Base-by-base conservation (phyloP, 2,888 invertebrate species). In the Athalia circularis region DNA sequence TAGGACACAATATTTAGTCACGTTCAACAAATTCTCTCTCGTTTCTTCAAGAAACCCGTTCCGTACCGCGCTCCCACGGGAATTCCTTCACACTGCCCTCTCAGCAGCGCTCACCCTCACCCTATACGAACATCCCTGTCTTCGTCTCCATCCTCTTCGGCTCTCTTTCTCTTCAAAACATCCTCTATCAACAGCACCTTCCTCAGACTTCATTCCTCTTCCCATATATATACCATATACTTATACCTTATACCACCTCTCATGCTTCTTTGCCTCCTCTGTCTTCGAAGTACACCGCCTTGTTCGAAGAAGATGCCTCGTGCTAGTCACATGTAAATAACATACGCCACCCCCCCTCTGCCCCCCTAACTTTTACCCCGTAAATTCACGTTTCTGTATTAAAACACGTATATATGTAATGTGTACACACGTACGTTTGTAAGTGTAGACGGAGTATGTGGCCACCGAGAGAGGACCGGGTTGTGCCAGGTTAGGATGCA, bases 151-250 rank as follows among this genome's bases (percentile, higher is more conserved):
- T 13, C 15, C 62, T 4, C n/a, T 54, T n/a, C 1, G 6, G 11
- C 11, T 70, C 45, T 57, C 45, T 54, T 15, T 59, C 81, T 79
- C 84, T 80, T 81, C 83, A 82, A 85, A 86, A 84, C 84, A 83
- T 86, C 83, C 85, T 85, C 72, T 72, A 59, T 72, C 72, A 72
- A 72, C 52, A 72, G 83, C 81, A 78, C 82, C 83, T 84, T 70
- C 80, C 79, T 80, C 77, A 4, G 48, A 54, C 43, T 59, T 72
- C 57, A 45, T 57, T 68, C 77, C 29, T 61, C 65, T 72, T 72
- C 48, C 70, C 65, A 48, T 54, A 5, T 68, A n/a, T 50, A 9
- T 29, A 59, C 8, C 11, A 45, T 57, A 43, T 70, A 4, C 11
- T n/a, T 29, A 29, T 43, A 52, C 54, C n/a, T 9, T 67, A 67